phyloP scores from a whole-genome alignment of 2,888 invertebrate genomes.

The Aelia acuminata region DNA sequence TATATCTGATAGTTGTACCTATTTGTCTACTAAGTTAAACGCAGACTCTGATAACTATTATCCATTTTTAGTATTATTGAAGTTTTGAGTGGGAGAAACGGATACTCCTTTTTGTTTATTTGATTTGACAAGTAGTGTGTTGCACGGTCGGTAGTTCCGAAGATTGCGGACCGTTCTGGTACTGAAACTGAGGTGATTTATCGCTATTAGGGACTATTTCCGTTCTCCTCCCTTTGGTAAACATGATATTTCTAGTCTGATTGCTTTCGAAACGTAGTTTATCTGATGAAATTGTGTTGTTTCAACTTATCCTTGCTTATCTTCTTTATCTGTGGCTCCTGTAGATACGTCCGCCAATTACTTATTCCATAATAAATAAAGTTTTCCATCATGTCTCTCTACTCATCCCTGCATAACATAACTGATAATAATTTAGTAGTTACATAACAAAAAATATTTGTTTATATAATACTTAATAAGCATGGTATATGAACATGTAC shows the following conservation, averaged over 20 bases:
- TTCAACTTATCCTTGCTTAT: not conserved
- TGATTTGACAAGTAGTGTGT: not conserved
- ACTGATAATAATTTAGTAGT: too few relatives aligned
- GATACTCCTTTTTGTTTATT: not conserved
- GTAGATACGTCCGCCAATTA: too few relatives aligned
- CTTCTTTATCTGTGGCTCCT: not conserved
- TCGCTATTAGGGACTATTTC: not conserved
- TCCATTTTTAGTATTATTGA: not conserved
- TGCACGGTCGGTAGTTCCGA: not conserved
- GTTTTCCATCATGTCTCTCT: too few relatives aligned
- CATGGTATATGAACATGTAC: too few relatives aligned
- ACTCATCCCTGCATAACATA: too few relatives aligned
- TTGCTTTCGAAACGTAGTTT: not conserved
- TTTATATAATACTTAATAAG: too few relatives aligned
- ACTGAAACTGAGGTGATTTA: not conserved
- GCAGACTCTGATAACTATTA: not conserved
- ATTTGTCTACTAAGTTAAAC: too few relatives aligned
- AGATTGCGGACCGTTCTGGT: not conserved
- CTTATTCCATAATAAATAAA: too few relatives aligned
- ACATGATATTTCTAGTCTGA: constrained; percentile 21
- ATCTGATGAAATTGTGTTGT: not conserved
- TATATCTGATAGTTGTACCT: too few relatives aligned
- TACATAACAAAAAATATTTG: too few relatives aligned
- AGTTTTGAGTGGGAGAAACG: not conserved
- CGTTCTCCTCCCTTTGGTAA: not conserved